Base-by-base conservation (phyloP, 92 coral and sea anemone genomes). In the Siderastrea radians region DNA sequence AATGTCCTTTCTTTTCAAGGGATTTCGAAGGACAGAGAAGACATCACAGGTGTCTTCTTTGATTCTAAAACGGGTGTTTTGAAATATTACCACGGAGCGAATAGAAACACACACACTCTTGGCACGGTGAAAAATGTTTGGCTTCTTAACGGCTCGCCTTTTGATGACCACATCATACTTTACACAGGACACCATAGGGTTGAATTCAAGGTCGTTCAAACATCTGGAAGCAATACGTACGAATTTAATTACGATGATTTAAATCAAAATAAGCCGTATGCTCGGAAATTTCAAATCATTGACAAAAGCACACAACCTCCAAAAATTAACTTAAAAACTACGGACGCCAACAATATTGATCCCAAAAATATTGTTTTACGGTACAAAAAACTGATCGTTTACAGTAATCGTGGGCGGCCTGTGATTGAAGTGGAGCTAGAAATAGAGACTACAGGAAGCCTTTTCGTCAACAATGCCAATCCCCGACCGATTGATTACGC, bases 101-200 rank as follows among this genome's bases (percentile, higher is more conserved):
- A 74, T 8, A 52, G 49, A 26, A 74, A 74, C 79, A 74, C 49
- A 5, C 79, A 74, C 79, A 19, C 13, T 13, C 79, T 74, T 26
- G 79, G 79, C 17, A 74, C 79, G 2, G 79, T 74, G 7, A 10
- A 2, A 10, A 52, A 17, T 53, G 79, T 53, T 38, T 4, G 47
- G 3, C 63, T 53, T 2, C 53, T 74, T 53, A 74, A 49, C 2
- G 79, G 79, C 6, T 74, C 79, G 57, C 79, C 79, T 17, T 74
- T 74, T 53, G 79, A 74, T 14, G 79, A 53, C n/a, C 79, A 74
- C 64, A 63, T 74, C 9, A 74, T 74, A 3, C 61, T 74, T 53
- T 74, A 7, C 38, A 13, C 62, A 5, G 6, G 63, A 13, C 66
- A 61, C 16, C 5, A 13, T 6, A 9, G 16, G 16, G 66, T 13